These are phyloP conservation scores for Carpatolechia fugitivella DNA, from an alignment of 2,888 invertebrate genomes.

Conservation along the genomic window DNA sequence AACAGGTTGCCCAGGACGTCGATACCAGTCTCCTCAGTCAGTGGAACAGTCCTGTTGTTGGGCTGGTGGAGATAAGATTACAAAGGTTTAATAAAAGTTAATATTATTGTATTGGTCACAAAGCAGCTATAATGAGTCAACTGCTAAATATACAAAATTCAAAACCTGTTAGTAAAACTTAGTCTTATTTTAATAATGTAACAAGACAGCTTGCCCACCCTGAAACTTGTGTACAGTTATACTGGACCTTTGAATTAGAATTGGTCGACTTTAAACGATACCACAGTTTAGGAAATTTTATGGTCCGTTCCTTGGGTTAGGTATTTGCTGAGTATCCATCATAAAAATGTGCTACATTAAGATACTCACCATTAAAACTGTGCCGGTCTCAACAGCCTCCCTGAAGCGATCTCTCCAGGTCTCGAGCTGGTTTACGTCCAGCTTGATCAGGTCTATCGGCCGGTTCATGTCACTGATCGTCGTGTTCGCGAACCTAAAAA, in stretches of 20 bases:
- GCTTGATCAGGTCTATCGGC: constrained; percentile 82
- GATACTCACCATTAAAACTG: constrained; percentile 69
- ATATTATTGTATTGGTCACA: too few relatives aligned
- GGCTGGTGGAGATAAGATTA: constrained; percentile 58
- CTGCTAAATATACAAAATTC: too few relatives aligned
- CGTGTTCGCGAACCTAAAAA: constrained; percentile 70
- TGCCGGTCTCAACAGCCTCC: constrained; percentile 83
- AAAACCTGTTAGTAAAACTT: background rate
- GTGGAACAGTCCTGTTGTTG: constrained; percentile 71
- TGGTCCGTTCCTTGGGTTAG: too few relatives aligned
- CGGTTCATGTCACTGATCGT: constrained; percentile 81
- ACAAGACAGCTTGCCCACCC: too few relatives aligned
- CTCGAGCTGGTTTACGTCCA: constrained; percentile 85
- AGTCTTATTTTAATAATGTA: background rate
- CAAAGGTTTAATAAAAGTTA: background rate
- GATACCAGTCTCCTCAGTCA: constrained; percentile 86
- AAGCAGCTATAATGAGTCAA: too few relatives aligned
- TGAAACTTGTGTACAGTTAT: too few relatives aligned
- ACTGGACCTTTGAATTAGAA: too few relatives aligned
- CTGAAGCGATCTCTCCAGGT: constrained; percentile 87
- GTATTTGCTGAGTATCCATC: too few relatives aligned
- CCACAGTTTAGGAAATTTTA: too few relatives aligned
- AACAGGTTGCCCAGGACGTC: constrained; percentile 89
- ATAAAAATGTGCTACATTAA: too few relatives aligned
- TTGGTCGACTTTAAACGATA: too few relatives aligned